These are phyloP conservation scores for Pachyuromys duprasi DNA, from an alignment of 2,797 vertebrate species.

Conservation along the genomic window DNA sequence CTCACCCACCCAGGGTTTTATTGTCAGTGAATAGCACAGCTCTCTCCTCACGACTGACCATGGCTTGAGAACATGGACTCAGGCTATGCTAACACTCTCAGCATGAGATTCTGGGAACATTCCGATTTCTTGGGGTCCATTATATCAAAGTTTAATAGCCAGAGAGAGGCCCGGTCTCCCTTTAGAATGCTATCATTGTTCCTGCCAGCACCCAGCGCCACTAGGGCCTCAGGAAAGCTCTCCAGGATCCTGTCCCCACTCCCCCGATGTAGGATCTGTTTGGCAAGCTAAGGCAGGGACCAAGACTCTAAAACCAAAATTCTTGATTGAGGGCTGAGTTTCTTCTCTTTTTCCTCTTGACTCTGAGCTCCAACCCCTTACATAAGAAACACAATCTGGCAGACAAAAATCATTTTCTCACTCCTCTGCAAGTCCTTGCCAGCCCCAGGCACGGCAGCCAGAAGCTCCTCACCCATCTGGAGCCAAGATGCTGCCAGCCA, in stretches of 20 bases:
- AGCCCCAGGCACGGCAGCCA: background rate
- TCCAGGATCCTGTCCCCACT: background rate
- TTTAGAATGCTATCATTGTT: no score
- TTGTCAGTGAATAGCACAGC: background rate
- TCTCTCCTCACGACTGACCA: background rate
- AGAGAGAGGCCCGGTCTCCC: background rate
- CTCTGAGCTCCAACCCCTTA: constrained; percentile 61
- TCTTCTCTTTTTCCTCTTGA: background rate
- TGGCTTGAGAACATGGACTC: background rate
- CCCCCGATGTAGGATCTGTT: background rate
- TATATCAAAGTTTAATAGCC: background rate
- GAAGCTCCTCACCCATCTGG: background rate
- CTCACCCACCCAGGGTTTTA: background rate
- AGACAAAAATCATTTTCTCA: background rate
- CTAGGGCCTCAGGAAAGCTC: background rate
- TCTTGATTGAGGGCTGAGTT: background rate
- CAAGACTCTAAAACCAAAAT: background rate
- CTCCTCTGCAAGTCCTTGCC: constrained; percentile 26
- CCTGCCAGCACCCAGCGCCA: no score
- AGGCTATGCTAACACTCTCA: background rate
- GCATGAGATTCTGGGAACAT: background rate
- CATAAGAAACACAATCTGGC: constrained; percentile 64
- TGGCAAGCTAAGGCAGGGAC: background rate
- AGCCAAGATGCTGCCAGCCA: background rate
- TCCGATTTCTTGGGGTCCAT: background rate